A percentile compares a stretch with the other conserved stretches of the same genome.
Evolutionary conservation across 2,888 invertebrate species (phyloP).

Genomic region (Synergus gifuensis): DNA sequence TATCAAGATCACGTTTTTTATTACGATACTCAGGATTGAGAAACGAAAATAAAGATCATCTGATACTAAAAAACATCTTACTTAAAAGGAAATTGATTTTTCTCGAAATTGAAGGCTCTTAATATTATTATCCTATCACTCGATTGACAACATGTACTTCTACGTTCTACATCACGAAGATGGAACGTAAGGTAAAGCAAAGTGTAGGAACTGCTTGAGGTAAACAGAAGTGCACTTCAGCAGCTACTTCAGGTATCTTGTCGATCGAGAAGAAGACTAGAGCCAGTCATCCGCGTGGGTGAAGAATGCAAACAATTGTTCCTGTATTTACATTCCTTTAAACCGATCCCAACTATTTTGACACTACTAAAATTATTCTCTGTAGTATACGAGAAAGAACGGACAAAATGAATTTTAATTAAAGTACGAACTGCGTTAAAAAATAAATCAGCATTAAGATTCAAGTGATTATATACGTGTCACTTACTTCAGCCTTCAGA

Average conservation of each 20-base stretch:
- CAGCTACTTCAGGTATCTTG: conserved; percentile 53
- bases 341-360: background rate
- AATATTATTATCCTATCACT: background rate
- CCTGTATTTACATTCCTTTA: conserved; percentile 47
- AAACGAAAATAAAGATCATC: background rate
- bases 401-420: background rate
- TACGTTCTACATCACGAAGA: conserved; percentile 48
- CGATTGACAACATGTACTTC: background rate
- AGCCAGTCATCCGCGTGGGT: conserved; percentile 65
- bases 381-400: background rate
- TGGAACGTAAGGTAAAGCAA: conserved; percentile 57
- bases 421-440: background rate
- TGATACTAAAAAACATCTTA: background rate
- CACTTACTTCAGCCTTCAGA: background rate
- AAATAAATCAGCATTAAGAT: background rate
- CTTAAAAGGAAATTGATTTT: background rate
- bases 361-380: background rate
- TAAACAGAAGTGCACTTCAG: conserved; percentile 52
- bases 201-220: conserved; percentile 54
- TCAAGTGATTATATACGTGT: background rate
- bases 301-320: conserved; percentile 58
- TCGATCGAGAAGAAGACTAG: conserved; percentile 53
- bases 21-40: background rate
- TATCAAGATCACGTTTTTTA: too few relatives aligned
- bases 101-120: background rate